These are phyloP conservation scores for Synanceia verrucosa DNA, from an alignment of 2,797 vertebrate genomes.

Conservation along the genomic window DNA sequence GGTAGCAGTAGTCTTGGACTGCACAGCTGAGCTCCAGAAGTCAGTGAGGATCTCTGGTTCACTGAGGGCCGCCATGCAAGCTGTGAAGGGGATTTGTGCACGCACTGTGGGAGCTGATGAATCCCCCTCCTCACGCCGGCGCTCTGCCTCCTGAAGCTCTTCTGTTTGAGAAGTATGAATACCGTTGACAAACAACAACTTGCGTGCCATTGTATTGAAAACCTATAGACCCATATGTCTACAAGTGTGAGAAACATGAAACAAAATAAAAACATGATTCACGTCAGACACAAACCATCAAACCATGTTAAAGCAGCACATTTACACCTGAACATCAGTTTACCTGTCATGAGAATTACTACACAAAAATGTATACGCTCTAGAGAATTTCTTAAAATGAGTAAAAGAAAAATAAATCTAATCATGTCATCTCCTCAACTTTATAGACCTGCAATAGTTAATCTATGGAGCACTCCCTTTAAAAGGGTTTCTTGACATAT, in stretches of 20 bases:
- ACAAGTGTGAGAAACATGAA: accelerated
- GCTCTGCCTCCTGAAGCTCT: constrained; percentile 94
- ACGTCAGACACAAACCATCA: no score
- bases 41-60: constrained; percentile 96
- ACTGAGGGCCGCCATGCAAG: constrained; percentile 95
- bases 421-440: background rate
- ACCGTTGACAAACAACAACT: background rate
- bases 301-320: background rate
- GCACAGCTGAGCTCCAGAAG: constrained; percentile 99
- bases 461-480: background rate
- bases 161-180: constrained; percentile 75
- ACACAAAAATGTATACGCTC: background rate
- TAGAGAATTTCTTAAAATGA: background rate
- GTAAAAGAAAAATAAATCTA: background rate
- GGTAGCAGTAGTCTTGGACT: constrained; percentile 96
- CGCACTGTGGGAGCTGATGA: constrained; percentile 88
- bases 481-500: background rate
- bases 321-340: background rate
- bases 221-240: background rate
- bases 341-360: background rate
- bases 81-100: constrained; percentile 95
- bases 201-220: background rate
- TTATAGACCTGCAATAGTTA: background rate
- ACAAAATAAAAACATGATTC: no score
- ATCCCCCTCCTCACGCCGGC: constrained; percentile 91